Percentiles rank a stretch among this genome's conserved stretches.
These are phyloP conservation scores for Petrocephalus microphthalmus DNA, from an alignment of 2,113 vertebrate species.

Conservation along the genomic window DNA sequence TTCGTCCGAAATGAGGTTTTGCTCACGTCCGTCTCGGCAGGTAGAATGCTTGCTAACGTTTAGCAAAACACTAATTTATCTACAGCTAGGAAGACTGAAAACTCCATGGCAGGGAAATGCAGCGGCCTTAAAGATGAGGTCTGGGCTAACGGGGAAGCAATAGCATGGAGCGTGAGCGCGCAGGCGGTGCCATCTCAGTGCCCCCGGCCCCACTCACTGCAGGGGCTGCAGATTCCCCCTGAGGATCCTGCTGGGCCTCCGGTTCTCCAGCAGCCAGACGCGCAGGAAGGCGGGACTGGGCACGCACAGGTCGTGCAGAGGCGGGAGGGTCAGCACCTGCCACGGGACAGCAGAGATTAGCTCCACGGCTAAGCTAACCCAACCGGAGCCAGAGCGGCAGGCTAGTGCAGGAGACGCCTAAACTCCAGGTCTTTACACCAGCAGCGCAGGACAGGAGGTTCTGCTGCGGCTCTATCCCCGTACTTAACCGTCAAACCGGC, in stretches of 20 bases:
- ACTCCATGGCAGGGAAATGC: neutral
- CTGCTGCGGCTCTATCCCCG: neutral
- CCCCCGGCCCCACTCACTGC: slow-evolving; percentile 50
- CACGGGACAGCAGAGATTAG: neutral
- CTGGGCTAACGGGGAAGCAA: neutral
- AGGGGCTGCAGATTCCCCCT: slow-evolving; percentile 62
- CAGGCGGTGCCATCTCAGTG: neutral
- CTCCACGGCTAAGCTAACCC: neutral
- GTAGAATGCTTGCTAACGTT: neutral
- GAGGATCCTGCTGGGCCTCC: slow-evolving; percentile 60
- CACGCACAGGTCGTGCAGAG: slow-evolving; percentile 52
- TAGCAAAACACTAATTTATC: neutral
- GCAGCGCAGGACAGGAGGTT: neutral
- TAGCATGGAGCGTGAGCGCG: neutral
- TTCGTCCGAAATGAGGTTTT: neutral
- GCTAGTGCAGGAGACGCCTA: neutral
- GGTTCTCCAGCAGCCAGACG: slow-evolving; percentile 76
- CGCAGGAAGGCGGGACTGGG: slow-evolving; percentile 70
- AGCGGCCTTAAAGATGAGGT: neutral
- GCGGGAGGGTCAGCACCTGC: slow-evolving; percentile 69
- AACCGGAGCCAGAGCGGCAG: neutral
- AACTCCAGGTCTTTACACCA: neutral
- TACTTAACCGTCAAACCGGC: neutral
- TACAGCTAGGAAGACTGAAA: neutral
- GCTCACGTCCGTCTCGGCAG: neutral